Evolutionary conservation across 2,797 vertebrate genomes (phyloP).

Genomic region (Buphagus erythrorhynchus): DNA sequence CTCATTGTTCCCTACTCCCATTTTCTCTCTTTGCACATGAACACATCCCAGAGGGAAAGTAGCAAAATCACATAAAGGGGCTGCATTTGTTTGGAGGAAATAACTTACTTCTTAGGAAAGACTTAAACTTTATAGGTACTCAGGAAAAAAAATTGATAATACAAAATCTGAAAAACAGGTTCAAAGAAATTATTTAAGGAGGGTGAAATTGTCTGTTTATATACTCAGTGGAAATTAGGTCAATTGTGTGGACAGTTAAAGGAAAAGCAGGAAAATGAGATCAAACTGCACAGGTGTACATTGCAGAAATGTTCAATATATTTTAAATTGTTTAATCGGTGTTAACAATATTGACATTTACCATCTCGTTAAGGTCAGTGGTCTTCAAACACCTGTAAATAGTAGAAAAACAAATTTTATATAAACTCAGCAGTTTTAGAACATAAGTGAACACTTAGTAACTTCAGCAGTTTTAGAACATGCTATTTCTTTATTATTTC

Average conservation of each 20-base stretch:
- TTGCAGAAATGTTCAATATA: neutral
- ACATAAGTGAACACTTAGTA: neutral
- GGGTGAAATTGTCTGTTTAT: neutral
- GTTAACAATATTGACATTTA: neutral
- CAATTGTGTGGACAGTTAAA: neutral
- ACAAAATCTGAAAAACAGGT: neutral
- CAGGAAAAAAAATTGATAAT: neutral
- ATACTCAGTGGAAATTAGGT: neutral
- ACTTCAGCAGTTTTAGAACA: neutral
- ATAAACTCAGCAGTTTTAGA: neutral
- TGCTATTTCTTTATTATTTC: neutral
- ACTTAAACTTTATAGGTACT: neutral
- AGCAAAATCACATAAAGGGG: neutral
- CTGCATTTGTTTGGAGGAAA: neutral
- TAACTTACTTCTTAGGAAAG: neutral
- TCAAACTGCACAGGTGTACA: neutral
- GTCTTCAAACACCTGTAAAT: neutral
- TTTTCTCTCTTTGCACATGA: neutral
- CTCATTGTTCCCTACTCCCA: neutral
- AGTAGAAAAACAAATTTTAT: neutral
- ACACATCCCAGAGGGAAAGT: neutral
- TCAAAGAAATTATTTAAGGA: neutral
- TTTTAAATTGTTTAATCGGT: neutral
- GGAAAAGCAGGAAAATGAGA: neutral
- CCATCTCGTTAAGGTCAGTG: neutral